Evolutionary conservation across 2,797 vertebrate species (phyloP), one percentile per base, ranked within the genome.

Genomic region (Manis crassicaudata): DNA sequence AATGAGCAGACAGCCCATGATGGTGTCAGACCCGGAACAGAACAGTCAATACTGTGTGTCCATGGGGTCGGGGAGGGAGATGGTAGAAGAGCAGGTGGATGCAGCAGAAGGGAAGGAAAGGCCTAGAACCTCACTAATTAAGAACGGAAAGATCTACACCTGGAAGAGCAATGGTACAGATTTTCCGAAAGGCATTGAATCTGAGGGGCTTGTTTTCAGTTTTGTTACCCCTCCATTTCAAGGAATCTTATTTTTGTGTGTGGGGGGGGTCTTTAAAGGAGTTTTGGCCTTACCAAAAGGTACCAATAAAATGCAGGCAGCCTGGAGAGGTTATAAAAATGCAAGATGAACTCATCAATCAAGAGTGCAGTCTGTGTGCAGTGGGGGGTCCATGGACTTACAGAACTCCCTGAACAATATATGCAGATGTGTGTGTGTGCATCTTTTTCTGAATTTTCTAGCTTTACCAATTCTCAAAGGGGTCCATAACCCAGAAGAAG

Each of bases 311-410:
- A 92, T 40, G 12, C 81, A 95, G 70, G 68, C 10, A 5, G 62
- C 37, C 52, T 62, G 23, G 70, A 94, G 81, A 96, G 83, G 56
- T 83, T 94, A 87, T 95, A 87, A 94, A 97, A 97, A 89, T 68
- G 60, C 37, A 84, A 87, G 93, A 92, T 89, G 86, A 96, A 50
- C 89, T 87, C 89, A 97, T 88, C 83, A 52, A 32, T 87, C 82
- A 87, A 75, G 79, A 85, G 46, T 43, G 4, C 40, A 56, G 43
- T 76, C 54, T 96, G 40, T 35, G 9, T 82, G 52, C n/a, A 68
- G 8, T 35, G 37, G 63, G 21, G 18, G 6, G 63, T 46, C 52
- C 37, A 18, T 82, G 52, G 82, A 77, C 72, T 68, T 75, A 65
- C 6, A 21, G 16, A n/a, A 60, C 82, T 65, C 95, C 83, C 40